Evolutionary conservation across 1,140 invertebrate genomes (phyloP).

Genomic region (Dendrolimus punctatus): DNA sequence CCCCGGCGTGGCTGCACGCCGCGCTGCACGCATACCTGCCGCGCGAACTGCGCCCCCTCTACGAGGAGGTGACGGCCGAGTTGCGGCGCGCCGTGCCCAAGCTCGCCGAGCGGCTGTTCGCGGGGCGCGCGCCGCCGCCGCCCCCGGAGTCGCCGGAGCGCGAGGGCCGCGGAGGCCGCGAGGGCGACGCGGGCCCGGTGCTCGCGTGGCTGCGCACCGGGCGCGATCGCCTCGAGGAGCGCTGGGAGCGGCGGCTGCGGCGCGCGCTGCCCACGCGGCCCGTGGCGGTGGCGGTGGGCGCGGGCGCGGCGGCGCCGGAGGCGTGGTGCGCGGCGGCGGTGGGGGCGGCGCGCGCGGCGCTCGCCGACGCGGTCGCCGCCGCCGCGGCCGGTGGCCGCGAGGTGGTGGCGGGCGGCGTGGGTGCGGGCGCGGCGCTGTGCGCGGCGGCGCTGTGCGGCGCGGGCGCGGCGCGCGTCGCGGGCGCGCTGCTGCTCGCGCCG

Average conservation of each 20-base stretch:
- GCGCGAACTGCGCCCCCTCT: conserved; percentile 12
- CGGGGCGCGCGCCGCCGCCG: conserved; percentile 14
- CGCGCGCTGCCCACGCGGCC: conserved; percentile 8
- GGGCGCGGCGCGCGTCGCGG: conserved; percentile 8
- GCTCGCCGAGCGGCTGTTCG: conserved; percentile 24
- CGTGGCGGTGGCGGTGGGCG: conserved; percentile 1
- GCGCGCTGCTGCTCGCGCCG: conserved; percentile 28
- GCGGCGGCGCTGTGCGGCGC: conserved; percentile 14
- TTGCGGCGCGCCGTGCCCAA: conserved; percentile 27
- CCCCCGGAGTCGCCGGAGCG: conserved; percentile 2
- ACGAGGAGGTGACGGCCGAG: conserved; percentile 20
- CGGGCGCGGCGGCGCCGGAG: conserved; percentile 8
- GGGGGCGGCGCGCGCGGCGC: conserved; percentile 13
- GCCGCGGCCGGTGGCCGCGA: conserved; percentile 20
- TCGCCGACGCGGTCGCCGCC: conserved; percentile 20
- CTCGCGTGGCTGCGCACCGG: conserved; percentile 28
- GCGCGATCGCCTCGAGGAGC: conserved; percentile 16
- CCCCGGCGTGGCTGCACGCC: conserved; percentile 25
- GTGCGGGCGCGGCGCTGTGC: conserved; percentile 23
- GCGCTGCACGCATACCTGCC: conserved; percentile 22
- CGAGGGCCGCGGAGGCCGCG: conserved; percentile 5
- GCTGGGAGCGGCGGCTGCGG: conserved; percentile 32
- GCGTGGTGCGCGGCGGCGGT: conserved; percentile 14
- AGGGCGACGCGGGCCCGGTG: conserved; percentile 20
- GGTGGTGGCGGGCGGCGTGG: conserved; percentile 26